Base-by-base conservation (phyloP, 2,888 invertebrate genomes). In the Gortyna flavago region DNA sequence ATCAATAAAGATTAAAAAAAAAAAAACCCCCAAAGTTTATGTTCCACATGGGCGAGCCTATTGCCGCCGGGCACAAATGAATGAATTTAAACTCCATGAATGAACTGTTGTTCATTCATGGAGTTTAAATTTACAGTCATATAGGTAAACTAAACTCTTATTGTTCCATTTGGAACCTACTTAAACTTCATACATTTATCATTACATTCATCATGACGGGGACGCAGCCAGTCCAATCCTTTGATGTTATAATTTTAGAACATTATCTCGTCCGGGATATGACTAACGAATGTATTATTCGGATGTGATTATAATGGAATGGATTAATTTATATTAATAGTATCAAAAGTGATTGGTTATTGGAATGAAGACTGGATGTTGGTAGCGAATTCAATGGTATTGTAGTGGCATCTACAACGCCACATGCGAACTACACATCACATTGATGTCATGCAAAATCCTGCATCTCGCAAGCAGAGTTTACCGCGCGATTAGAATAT, bases 231-330 rank as follows among this genome's bases (percentile, higher is more conserved):
- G 7, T 35, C 0, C 8, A 75, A 74, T 71, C 35, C 54, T 80
- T 84, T 80, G 72, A 75, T 54, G 80, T 75, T 67, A 38, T 44
- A 73, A 84, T 75, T 75, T 67, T 83, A 81, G 70, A 72, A 73
- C 29, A 64, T 79, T 61, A 83, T 79, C 71, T 54, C 70, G 16
- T 73, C 79, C 75, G 44, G 80, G 72, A 80, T 64, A 64, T 62
- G 72, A 75, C 41, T 61, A 32, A 41, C 18, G 25, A 62, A 72
- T 75, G 8, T 68, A 38, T 35, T 71, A 61, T 35, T 41, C 61
- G 35, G 48, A 84, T 66, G 66, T 64, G 35, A 66, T 32, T 75
- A 64, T 41, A 59, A 25, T 51, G 16, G 48, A 57, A 64, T 66
- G 0, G 29, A 66, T 35, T 68, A 16, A 41, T 41, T 76, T 8